Base-by-base conservation (phyloP, 2,113 vertebrate genomes). In the Marmota flaviventris region DNA sequence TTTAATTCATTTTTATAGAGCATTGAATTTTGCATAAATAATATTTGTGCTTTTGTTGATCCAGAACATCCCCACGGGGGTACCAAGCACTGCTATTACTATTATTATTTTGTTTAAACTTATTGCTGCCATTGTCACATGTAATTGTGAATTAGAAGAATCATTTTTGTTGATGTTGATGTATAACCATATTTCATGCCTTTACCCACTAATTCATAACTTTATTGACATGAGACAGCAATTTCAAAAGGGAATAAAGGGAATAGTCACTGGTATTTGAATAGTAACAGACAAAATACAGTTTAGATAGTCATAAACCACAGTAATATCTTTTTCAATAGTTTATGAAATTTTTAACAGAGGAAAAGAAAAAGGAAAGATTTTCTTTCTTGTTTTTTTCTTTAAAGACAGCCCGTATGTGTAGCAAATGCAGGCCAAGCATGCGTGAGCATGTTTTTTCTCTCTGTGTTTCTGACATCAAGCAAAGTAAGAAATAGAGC, bases 1-100 rank as follows among this genome's bases (percentile, higher is more conserved):
- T 98, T 97, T 97, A 96, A 97, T 98, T 97, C 95, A 97, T 97
- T 97, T 96, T 96, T 95, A 79, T 56, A 85, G 92, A 93, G 93
- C 96, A 91, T 77, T 45, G 79, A 70, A 81, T 72, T 98, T 84
- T 97, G 95, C 94, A 98, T 96, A 97, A 93, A 95, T 96, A 91
- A 93, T 91, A 97, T 96, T 89, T 94, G 85, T 97, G 97, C 97
- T 93, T 97, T 85, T 77, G 93, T 96, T 78, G 29, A 88, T 86
- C 22, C 69, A 78, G 34, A 73, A 83, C 83, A 70, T 90, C 97
- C 98, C 92, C 91, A 96, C n/a, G 67, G 95, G 61, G 12, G 2
- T 84, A 20, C 8, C 93, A 61, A 86, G 78, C 70, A 70, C 96
- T 92, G 91, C 93, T 93, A 93, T 79, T 48, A 89, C 45, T 95